phyloP scores from a whole-genome alignment of 2,113 vertebrate genomes.

The Panurus biarmicus region DNA sequence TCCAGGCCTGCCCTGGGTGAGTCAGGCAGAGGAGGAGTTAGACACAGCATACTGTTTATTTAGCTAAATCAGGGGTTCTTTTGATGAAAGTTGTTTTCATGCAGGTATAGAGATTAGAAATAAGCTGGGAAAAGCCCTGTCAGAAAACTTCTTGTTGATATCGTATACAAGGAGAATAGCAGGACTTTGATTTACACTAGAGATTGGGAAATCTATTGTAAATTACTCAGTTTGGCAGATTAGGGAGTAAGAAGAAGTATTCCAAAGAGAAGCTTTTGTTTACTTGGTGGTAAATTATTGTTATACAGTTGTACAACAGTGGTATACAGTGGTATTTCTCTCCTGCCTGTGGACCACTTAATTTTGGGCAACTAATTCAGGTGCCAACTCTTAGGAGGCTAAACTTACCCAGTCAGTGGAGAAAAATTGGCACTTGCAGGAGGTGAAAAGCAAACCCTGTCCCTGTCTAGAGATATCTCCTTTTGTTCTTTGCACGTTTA shows the following conservation, averaged over 20 bases:
- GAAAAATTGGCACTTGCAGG: background rate
- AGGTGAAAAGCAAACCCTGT: background rate
- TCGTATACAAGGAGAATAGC: background rate
- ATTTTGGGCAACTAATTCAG: background rate
- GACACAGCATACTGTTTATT: slow-evolving; percentile 46
- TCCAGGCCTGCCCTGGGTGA: slow-evolving; percentile 50
- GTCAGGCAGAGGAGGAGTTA: slow-evolving; percentile 47
- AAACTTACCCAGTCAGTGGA: background rate
- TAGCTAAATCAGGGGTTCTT: slow-evolving; percentile 12
- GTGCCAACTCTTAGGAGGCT: background rate
- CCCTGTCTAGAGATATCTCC: background rate
- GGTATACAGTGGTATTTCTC: background rate
- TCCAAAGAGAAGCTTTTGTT: background rate
- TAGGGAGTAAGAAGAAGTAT: background rate
- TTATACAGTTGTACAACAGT: background rate
- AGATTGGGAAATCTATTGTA: background rate
- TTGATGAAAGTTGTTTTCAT: slow-evolving; percentile 33
- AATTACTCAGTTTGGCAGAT: background rate
- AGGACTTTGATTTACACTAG: background rate
- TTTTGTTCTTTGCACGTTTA: background rate
- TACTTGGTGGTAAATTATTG: background rate
- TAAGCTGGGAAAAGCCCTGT: background rate
- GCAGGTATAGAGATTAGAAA: background rate
- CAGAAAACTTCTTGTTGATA: slow-evolving; percentile 1
- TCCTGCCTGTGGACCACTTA: background rate